These are phyloP conservation scores for Aulostomus chinensis DNA, from an alignment of 2,797 vertebrate genomes.

Conservation along the genomic window DNA sequence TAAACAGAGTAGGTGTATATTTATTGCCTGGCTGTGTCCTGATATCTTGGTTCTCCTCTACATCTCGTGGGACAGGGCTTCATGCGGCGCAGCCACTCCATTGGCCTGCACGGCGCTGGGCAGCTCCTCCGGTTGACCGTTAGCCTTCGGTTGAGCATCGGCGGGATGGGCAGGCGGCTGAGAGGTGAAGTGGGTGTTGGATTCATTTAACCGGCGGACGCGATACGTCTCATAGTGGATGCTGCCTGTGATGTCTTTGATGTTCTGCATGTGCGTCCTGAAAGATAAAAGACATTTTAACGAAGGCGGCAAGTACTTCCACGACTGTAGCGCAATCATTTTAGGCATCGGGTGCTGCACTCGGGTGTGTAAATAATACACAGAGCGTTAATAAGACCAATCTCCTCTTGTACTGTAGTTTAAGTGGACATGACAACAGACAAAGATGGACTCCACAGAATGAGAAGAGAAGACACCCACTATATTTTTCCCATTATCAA, in stretches of 20 bases:
- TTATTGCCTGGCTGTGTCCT: conserved; percentile 33
- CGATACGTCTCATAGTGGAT: conserved; percentile 97
- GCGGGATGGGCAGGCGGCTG: conserved; percentile 66
- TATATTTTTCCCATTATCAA: too few relatives aligned
- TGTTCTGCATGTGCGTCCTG: conserved; percentile 99
- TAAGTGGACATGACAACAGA: too few relatives aligned
- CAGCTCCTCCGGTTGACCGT: conserved; percentile 62
- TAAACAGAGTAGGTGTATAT: not conserved
- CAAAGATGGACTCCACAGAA: too few relatives aligned
- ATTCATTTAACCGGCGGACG: conserved; percentile 91
- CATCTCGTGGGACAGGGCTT: conserved; percentile 89
- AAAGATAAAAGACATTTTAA: conserved; percentile 2
- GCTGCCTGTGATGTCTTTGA: conserved; percentile 96
- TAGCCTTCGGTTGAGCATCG: conserved; percentile 55
- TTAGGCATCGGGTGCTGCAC: too few relatives aligned
- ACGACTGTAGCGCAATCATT: too few relatives aligned
- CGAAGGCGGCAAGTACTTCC: too few relatives aligned
- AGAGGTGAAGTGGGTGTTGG: conserved; percentile 80
- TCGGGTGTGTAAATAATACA: too few relatives aligned
- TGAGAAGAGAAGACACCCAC: too few relatives aligned
- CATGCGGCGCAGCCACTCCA: conserved; percentile 79
- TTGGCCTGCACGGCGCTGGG: conserved; percentile 78
- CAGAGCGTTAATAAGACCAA: too few relatives aligned
- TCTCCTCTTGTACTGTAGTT: too few relatives aligned
- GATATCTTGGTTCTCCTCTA: conserved; percentile 65